These are phyloP conservation scores for Argyrosomus japonicus DNA, from an alignment of 2,113 vertebrate species.

Conservation along the genomic window DNA sequence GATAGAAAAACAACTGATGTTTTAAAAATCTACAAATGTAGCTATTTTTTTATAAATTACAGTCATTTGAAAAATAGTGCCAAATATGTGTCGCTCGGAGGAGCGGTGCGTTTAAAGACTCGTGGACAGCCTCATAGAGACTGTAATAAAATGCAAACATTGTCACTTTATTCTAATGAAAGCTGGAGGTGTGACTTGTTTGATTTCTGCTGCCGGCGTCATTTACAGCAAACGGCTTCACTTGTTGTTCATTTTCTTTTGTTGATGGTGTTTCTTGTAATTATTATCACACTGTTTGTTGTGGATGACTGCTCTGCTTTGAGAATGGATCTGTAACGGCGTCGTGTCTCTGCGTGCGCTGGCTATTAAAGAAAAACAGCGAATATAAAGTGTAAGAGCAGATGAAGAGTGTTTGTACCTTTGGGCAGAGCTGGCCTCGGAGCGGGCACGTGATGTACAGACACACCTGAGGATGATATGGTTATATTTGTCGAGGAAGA, in stretches of 20 bases:
- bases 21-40: not conserved
- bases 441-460: constrained; percentile 53
- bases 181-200: not conserved
- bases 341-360: not conserved
- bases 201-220: not conserved
- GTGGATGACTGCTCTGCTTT: not conserved
- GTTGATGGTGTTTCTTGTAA: constrained; percentile 9
- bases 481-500: constrained; percentile 62
- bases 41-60: too few relatives aligned
- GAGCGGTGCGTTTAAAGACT: not conserved
- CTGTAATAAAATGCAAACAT: not conserved
- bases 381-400: not conserved
- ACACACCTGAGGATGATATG: constrained; percentile 56
- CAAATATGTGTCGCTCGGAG: not conserved
- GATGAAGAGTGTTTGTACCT: constrained; percentile 67
- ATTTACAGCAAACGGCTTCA: not conserved
- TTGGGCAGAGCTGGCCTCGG: constrained; percentile 76
- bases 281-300: not conserved
- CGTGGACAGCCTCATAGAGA: not conserved
- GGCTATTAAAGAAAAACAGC: not conserved
- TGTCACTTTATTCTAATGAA: not conserved
- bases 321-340: not conserved
- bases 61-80: too few relatives aligned
- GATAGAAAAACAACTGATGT: too few relatives aligned
- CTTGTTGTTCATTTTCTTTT: constrained; percentile 3